These are phyloP conservation scores for Staurois parvus DNA, from an alignment of 2,797 vertebrate genomes.

Conservation along the genomic window DNA sequence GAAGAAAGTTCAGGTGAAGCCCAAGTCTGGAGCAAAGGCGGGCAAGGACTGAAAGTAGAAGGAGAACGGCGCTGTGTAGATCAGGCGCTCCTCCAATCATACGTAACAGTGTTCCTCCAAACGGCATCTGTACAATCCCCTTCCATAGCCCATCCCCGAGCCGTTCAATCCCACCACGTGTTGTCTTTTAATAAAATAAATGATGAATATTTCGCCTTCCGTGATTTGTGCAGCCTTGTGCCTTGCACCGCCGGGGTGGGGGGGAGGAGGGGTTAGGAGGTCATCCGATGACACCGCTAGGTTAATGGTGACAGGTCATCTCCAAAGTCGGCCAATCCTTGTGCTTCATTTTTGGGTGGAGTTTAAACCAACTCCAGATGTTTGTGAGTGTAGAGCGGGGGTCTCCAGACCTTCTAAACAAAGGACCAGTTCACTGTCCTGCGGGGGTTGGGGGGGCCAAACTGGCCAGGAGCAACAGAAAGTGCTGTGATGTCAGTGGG, in stretches of 20 bases:
- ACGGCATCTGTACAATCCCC: not conserved
- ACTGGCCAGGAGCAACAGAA: too few species aligned
- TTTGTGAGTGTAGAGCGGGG: too few species aligned
- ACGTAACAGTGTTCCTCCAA: slow-evolving; percentile 2
- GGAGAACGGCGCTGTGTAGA: too few species aligned
- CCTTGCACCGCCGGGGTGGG: not conserved
- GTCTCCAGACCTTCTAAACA: too few species aligned
- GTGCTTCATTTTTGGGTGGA: too few species aligned
- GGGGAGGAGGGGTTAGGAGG: not conserved
- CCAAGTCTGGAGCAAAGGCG: slow-evolving; percentile 6
- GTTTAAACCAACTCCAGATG: too few species aligned
- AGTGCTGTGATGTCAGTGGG: too few species aligned
- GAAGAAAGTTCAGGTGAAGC: slow-evolving; percentile 12
- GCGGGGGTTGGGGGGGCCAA: too few species aligned
- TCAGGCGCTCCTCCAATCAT: not conserved
- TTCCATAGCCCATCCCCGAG: not conserved
- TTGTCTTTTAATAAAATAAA: slow-evolving; percentile 39
- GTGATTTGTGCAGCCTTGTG: not conserved
- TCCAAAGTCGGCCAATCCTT: too few species aligned
- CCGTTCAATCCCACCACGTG: not conserved
- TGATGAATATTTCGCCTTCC: not conserved
- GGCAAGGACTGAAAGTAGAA: not conserved
- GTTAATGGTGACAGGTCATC: too few species aligned
- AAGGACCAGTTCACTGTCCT: too few species aligned
- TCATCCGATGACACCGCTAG: too few species aligned